Evolutionary conservation across 2,113 vertebrate species (phyloP).

Genomic region (Siphamia tubifer): DNA sequence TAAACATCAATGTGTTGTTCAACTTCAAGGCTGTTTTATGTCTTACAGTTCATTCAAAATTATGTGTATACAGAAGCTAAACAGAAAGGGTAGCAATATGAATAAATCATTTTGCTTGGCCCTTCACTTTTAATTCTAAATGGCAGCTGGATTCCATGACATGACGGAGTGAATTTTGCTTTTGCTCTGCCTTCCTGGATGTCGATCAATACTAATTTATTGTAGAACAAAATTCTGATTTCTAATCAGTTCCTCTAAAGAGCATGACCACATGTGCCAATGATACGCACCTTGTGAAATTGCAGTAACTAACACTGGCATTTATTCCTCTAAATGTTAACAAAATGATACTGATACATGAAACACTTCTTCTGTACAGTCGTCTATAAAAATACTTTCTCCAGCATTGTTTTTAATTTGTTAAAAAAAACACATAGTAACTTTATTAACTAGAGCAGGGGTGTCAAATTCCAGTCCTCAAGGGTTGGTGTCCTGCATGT

Average conservation of each 20-base stretch:
- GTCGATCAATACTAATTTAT: slow-evolving; percentile 28
- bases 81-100: not conserved
- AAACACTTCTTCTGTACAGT: too few species aligned
- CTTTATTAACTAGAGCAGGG: too few species aligned
- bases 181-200: slow-evolving; percentile 17
- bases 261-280: slow-evolving; percentile 20
- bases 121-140: not conserved
- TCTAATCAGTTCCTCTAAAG: slow-evolving; percentile 15
- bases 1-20: too few species aligned
- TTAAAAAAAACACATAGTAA: too few species aligned
- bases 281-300: not conserved
- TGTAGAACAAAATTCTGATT: slow-evolving; percentile 12
- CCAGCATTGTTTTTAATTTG: too few species aligned
- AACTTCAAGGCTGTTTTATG: not conserved
- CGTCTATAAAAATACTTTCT: too few species aligned
- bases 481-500: too few species aligned
- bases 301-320: slow-evolving; percentile 19
- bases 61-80: not conserved
- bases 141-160: not conserved
- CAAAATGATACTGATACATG: not conserved
- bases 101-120: not conserved
- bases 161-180: not conserved
- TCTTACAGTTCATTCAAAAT: too few species aligned
- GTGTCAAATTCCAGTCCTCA: too few species aligned
- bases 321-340: slow-evolving; percentile 8